These are phyloP conservation scores for Micoletzkya japonica DNA, from an alignment of 2,888 invertebrate genomes.

Conservation along the genomic window DNA sequence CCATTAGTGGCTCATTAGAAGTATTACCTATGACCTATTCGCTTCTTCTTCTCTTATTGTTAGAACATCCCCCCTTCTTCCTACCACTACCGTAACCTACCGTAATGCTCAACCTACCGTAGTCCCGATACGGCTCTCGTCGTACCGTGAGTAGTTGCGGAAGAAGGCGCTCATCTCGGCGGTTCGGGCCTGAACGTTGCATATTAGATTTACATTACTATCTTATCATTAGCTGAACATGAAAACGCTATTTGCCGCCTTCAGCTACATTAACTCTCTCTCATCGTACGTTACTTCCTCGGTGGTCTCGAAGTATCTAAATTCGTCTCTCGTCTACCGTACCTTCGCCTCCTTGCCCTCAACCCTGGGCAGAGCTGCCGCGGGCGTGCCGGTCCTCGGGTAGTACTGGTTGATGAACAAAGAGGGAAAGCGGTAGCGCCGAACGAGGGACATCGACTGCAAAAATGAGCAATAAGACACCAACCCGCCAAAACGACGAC, in stretches of 20 bases:
- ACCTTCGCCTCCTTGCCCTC: slow-evolving; percentile 20
- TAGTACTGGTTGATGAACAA: slow-evolving; percentile 98
- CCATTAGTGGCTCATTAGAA: background rate
- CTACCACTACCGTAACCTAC: background rate
- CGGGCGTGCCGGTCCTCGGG: slow-evolving; percentile 92
- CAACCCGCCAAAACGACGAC: no score
- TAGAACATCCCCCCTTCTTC: no score
- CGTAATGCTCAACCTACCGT: slow-evolving; percentile 34
- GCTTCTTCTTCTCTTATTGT: no score
- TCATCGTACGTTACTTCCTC: no score
- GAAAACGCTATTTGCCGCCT: no score
- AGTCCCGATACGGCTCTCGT: slow-evolving; percentile 68
- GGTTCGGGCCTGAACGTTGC: slow-evolving; percentile 68
- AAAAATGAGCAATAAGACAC: no score
- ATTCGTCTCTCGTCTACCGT: slow-evolving; percentile 1
- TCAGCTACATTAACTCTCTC: no score
- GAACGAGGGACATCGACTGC: slow-evolving; percentile 19
- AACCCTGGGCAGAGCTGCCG: slow-evolving; percentile 80
- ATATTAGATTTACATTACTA: no score
- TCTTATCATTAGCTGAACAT: no score
- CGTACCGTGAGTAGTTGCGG: slow-evolving; percentile 73
- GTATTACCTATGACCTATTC: background rate
- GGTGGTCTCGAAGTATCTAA: no score
- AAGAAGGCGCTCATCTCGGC: slow-evolving; percentile 77
- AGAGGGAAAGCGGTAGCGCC: slow-evolving; percentile 78